Conservation (phyloP, 2,797 vertebrate species). For the Orestias chungarensis region DNA sequence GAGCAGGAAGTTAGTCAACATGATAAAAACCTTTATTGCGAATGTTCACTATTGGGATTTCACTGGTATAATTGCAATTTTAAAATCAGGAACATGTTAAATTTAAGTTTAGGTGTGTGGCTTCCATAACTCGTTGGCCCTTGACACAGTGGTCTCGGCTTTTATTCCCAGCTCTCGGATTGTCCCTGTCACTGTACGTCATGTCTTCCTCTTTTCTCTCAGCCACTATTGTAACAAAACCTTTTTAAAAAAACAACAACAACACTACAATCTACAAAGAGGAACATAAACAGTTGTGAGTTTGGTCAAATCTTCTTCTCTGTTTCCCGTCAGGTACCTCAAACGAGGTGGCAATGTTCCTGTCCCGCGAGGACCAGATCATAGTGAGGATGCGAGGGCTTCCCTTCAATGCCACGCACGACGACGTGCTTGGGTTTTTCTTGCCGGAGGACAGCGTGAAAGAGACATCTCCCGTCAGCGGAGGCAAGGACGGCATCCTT, state of each 20-base stretch:
- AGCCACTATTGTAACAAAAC: background rate
- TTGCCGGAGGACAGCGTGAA: slow-evolving; percentile 69
- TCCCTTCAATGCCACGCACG: slow-evolving; percentile 92
- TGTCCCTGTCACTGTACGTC: background rate
- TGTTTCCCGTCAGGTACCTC: slow-evolving; percentile 86
- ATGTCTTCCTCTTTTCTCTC: background rate
- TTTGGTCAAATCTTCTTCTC: slow-evolving; percentile 11
- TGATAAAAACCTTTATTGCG: background rate
- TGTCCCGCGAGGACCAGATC: slow-evolving; percentile 94
- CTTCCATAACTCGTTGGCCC: background rate
- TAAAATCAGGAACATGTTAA: background rate
- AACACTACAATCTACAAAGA: background rate
- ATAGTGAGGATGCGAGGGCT: slow-evolving; percentile 95
- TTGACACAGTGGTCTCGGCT: background rate
- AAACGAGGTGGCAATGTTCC: slow-evolving; percentile 93
- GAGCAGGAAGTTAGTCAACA: slow-evolving; percentile 1
- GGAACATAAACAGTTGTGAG: background rate
- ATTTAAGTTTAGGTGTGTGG: background rate
- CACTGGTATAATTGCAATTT: slow-evolving; percentile 2
- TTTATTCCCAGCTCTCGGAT: background rate
- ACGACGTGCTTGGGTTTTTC: slow-evolving; percentile 92
- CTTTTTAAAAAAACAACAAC: background rate
- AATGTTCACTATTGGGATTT: slow-evolving; percentile 13
- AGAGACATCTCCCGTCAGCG: slow-evolving; percentile 86
- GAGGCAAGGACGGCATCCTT: slow-evolving; percentile 89